Conservation (phyloP, 1,140 invertebrate genomes). For the Papilio aristodemus region DNA sequence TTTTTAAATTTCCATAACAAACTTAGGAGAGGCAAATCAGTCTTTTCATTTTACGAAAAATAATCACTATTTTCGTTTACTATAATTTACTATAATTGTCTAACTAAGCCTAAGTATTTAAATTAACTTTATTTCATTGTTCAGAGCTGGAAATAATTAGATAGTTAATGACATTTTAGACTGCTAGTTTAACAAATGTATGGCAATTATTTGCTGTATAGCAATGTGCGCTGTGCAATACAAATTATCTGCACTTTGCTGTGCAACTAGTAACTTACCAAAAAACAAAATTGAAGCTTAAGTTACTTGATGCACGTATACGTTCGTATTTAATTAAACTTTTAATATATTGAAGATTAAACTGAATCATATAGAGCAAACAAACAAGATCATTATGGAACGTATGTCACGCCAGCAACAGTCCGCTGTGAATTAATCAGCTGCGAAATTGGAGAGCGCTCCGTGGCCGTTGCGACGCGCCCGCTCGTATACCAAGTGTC, state of each 20-base stretch:
- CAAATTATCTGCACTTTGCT: too few relatives aligned
- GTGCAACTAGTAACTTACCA: too few relatives aligned
- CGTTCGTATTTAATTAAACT: neutral
- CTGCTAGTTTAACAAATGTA: too few relatives aligned
- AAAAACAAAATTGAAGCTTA: too few relatives aligned
- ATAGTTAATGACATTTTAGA: too few relatives aligned
- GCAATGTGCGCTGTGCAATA: too few relatives aligned
- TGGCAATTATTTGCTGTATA: too few relatives aligned
- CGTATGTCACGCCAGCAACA: slow-evolving; percentile 16
- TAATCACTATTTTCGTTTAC: neutral
- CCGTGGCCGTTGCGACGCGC: slow-evolving; percentile 16
- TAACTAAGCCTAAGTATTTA: too few relatives aligned
- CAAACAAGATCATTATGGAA: slow-evolving; percentile 1
- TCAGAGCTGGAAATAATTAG: too few relatives aligned
- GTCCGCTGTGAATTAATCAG: slow-evolving; percentile 29
- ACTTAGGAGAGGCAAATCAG: neutral
- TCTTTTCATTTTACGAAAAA: neutral
- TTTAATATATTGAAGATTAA: neutral
- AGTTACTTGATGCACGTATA: too few relatives aligned
- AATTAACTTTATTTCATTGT: too few relatives aligned
- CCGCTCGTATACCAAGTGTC: slow-evolving; percentile 13
- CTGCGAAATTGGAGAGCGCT: slow-evolving; percentile 29
- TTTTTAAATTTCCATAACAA: slow-evolving; percentile 14
- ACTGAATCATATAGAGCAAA: neutral
- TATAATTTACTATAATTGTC: too few relatives aligned